These are phyloP conservation scores for Sinopyrophorus schimmeli DNA, from an alignment of 2,888 invertebrate species.

Conservation along the genomic window DNA sequence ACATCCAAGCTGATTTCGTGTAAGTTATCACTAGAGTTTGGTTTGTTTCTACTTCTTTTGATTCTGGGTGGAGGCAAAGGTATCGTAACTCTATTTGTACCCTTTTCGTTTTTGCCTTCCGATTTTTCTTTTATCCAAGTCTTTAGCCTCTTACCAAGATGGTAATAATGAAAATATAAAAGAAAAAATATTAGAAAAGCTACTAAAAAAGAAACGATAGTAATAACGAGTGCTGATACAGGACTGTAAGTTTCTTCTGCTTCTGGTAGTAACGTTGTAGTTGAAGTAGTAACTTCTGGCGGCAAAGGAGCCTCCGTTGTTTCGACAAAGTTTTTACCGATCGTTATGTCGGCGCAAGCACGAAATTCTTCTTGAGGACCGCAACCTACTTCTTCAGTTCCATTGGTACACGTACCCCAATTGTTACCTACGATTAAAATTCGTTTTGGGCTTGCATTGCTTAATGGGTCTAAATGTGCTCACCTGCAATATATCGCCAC, in stretches of 20 bases:
- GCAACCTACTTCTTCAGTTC: slow-evolving; percentile 79
- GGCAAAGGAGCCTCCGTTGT: slow-evolving; percentile 57
- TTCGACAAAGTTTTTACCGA: slow-evolving; percentile 60
- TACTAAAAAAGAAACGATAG: slow-evolving; percentile 68
- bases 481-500: slow-evolving; percentile 84
- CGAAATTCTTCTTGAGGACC: slow-evolving; percentile 89
- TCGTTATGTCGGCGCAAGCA: slow-evolving; percentile 79
- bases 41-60: slow-evolving; percentile 32
- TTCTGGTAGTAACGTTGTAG: slow-evolving; percentile 23
- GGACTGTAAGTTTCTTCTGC: slow-evolving; percentile 53
- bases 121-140: slow-evolving; percentile 59
- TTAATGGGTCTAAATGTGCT: background rate
- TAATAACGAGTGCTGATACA: slow-evolving; percentile 63
- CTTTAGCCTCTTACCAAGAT: slow-evolving; percentile 70
- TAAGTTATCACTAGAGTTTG: background rate
- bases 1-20: slow-evolving; percentile 15
- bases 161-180: slow-evolving; percentile 76
- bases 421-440: slow-evolving; percentile 60
- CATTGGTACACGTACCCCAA: slow-evolving; percentile 77
- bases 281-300: slow-evolving; percentile 42
- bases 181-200: slow-evolving; percentile 67
- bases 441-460: background rate
- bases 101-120: slow-evolving; percentile 21
- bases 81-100: slow-evolving; percentile 35
- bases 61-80: slow-evolving; percentile 48